Conservation (phyloP, 1,140 invertebrate genomes). For the Notospermus geniculatus region DNA sequence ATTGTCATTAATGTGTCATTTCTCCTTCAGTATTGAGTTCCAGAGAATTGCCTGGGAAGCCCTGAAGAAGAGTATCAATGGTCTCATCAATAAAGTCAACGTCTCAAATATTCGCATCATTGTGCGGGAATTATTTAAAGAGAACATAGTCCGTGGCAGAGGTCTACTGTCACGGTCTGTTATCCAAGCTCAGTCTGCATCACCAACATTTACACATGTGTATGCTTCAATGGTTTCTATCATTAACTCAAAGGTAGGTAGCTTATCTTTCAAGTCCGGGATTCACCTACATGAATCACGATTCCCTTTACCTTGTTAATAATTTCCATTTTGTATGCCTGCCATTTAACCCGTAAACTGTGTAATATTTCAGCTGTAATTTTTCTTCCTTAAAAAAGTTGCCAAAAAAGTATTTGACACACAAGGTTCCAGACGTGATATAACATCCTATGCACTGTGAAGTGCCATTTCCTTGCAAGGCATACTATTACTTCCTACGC, state of each 20-base stretch:
- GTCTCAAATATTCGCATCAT: conserved; percentile 92
- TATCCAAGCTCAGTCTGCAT: conserved; percentile 94
- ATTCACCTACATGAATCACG: no score
- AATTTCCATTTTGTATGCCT: no score
- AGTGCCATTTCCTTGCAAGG: no score
- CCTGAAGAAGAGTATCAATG: conserved; percentile 98
- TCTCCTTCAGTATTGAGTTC: conserved; percentile 72
- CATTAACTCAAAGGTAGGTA: conserved; percentile 83
- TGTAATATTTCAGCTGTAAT: no score
- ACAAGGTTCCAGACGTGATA: no score
- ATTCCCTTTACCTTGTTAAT: no score
- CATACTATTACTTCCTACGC: no score
- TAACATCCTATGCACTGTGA: no score
- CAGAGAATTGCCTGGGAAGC: conserved; percentile 98
- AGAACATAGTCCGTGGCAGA: conserved; percentile 91
- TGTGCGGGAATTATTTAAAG: conserved; percentile 84
- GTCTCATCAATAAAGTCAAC: conserved; percentile 97
- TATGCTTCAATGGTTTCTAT: conserved; percentile 92
- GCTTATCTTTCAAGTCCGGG: no score
- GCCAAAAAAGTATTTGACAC: no score
- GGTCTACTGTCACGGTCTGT: conserved; percentile 88
- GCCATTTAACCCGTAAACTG: no score
- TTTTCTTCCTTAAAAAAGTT: no score
- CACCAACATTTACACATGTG: conserved; percentile 95
- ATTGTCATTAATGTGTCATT: background rate